Conservation (phyloP, 2,888 invertebrate genomes). For the Dorcus parallelipipedus region DNA sequence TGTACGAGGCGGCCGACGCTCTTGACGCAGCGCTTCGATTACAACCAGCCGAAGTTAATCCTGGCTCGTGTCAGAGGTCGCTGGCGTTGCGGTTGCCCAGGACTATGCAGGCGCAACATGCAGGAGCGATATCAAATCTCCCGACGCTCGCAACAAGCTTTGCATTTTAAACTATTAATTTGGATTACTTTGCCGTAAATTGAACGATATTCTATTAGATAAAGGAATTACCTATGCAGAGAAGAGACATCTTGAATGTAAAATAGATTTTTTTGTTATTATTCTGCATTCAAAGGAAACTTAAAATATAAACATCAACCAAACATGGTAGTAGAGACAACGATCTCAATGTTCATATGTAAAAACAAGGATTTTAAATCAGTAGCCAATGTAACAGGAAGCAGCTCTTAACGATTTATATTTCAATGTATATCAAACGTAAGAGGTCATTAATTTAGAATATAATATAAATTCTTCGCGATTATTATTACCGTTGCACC, state of each 20-base stretch:
- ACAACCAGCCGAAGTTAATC: background rate
- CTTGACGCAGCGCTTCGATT: constrained; percentile 1
- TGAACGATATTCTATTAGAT: background rate
- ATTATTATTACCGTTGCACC: no score
- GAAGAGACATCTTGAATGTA: background rate
- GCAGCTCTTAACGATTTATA: no score
- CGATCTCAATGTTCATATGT: no score
- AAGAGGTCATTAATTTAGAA: no score
- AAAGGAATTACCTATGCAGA: background rate
- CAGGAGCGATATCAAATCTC: background rate
- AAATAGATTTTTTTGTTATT: no score
- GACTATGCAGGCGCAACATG: background rate
- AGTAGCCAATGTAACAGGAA: no score
- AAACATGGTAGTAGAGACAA: no score
- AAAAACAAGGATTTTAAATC: no score
- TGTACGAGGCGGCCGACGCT: background rate
- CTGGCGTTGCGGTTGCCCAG: background rate
- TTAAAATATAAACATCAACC: no score
- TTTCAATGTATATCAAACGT: no score
- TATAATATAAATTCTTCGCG: no score
- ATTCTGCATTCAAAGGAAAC: no score
- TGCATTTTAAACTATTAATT: constrained; percentile 2
- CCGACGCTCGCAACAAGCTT: background rate
- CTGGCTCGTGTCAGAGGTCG: background rate
- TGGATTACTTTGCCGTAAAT: background rate